Percentiles rank a stretch among this genome's conserved stretches.
phyloP scores from a whole-genome alignment of 2,888 invertebrate species.

The Polyploca ridens region DNA sequence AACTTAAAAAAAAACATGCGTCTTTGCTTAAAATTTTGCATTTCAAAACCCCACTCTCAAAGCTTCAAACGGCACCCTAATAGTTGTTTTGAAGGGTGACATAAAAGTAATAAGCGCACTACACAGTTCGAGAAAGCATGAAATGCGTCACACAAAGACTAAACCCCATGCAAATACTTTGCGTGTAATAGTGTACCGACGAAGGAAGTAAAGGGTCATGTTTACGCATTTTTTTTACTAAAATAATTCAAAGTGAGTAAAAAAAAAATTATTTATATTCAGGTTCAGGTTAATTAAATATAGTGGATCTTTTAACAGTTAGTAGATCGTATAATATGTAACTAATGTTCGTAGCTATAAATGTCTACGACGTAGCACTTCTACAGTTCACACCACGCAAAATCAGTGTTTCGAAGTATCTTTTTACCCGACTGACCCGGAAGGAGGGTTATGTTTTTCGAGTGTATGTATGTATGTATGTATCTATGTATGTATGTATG shows the following conservation, averaged over 20 bases:
- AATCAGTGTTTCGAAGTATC: not conserved
- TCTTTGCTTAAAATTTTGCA: no score
- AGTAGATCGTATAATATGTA: no score
- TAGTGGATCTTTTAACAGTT: no score
- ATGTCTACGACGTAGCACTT: not conserved
- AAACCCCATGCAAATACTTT: not conserved
- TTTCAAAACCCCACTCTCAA: not conserved
- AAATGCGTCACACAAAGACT: conserved; percentile 39
- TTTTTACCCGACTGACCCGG: no score
- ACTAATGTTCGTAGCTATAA: not conserved
- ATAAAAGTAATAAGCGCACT: conserved; percentile 52
- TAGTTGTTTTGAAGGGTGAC: conserved; percentile 30
- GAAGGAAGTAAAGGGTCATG: not conserved
- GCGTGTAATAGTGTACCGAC: not conserved
- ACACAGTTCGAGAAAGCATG: conserved; percentile 44
- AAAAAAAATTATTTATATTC: no score
- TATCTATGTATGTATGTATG: no score
- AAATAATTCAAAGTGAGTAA: no score
- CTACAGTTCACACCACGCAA: not conserved
- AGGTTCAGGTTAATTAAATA: no score
- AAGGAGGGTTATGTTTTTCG: no score
- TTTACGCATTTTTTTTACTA: not conserved
- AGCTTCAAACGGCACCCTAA: conserved; percentile 10
- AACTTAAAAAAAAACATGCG: no score
- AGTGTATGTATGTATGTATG: no score